Conservation (phyloP, 2,113 vertebrate genomes). For the Chrysemys picta region DNA sequence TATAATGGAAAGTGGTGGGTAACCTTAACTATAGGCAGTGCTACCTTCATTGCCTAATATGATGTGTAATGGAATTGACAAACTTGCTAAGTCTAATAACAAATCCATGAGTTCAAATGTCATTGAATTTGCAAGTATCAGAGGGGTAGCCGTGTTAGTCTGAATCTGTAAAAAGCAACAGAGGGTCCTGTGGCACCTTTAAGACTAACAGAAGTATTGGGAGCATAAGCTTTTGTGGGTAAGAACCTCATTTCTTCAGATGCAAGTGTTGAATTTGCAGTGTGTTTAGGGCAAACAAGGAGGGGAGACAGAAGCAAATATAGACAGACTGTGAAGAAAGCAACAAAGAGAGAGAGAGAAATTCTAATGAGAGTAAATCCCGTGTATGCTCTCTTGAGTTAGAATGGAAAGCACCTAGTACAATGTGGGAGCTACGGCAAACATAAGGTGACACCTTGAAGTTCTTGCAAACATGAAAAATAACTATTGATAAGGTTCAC, state of each 20-base stretch:
- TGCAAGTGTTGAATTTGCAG: neutral
- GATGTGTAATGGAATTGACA: neutral
- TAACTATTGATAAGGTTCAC: neutral
- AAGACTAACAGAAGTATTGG: too few species aligned
- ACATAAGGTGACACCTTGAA: neutral
- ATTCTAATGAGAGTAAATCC: neutral
- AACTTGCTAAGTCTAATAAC: neutral
- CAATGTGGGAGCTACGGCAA: neutral
- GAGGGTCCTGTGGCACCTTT: too few species aligned
- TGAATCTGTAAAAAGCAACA: too few species aligned
- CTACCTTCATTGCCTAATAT: neutral
- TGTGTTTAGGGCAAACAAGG: neutral
- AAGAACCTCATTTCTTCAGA: too few species aligned
- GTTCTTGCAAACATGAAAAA: neutral
- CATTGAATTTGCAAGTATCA: neutral
- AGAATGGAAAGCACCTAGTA: neutral
- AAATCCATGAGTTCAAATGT: neutral
- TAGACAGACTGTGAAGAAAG: neutral
- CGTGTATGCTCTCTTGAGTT: accelerated
- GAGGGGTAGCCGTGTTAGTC: too few species aligned
- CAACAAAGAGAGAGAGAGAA: neutral
- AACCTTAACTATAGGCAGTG: neutral
- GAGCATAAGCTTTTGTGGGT: too few species aligned
- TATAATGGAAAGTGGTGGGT: neutral
- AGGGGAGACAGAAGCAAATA: neutral